A percentile compares a stretch with the other conserved stretches of the same genome.
Evolutionary conservation across 2,113 vertebrate genomes (phyloP).

Genomic region (Osmerus mordax): DNA sequence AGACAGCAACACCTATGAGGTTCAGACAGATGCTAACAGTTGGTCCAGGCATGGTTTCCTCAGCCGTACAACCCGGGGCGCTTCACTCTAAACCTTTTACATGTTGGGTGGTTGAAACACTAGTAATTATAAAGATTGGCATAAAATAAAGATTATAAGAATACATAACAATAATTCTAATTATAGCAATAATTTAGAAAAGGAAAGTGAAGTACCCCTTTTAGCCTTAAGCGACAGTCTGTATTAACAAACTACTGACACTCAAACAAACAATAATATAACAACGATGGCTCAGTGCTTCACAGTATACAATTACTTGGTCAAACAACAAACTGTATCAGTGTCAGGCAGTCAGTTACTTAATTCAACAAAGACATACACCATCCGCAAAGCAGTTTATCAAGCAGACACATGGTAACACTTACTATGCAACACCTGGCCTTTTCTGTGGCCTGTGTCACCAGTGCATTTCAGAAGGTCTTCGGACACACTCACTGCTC

Average conservation of each 20-base stretch:
- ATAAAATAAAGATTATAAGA: too few species aligned
- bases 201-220: constrained; percentile 9
- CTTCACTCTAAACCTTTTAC: too few species aligned
- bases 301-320: constrained; percentile 56
- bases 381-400: constrained; percentile 13
- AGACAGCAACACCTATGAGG: too few species aligned
- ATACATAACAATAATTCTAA: too few species aligned
- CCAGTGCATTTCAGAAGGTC: too few species aligned
- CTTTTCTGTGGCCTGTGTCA: not conserved
- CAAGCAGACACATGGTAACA: constrained; percentile 25
- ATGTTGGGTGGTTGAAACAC: too few species aligned
- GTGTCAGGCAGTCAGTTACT: constrained; percentile 22
- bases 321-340: constrained; percentile 25
- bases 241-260: constrained; percentile 42
- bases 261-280: constrained; percentile 46
- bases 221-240: constrained; percentile 38
- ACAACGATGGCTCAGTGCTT: constrained; percentile 53
- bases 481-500: not conserved
- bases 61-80: too few species aligned
- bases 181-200: too few species aligned
- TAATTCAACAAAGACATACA: constrained; percentile 26
- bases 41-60: too few species aligned
- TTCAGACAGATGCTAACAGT: too few species aligned
- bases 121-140: too few species aligned
- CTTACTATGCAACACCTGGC: constrained; percentile 11